Conservation (phyloP, 2,113 vertebrate genomes). For the Cheirogaleus medius region DNA sequence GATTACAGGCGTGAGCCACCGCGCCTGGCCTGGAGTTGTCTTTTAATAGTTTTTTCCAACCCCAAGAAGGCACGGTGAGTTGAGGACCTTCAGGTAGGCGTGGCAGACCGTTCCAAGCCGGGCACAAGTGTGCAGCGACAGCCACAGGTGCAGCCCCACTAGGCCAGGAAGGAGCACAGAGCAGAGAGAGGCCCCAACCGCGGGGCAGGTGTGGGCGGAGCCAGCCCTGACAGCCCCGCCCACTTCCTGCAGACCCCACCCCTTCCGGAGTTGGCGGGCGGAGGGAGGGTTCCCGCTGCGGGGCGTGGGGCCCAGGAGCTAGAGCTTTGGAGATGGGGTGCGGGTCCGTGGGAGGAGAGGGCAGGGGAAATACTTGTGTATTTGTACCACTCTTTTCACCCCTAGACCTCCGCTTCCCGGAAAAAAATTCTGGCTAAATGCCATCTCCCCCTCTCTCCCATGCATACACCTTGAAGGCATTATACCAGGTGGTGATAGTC, state of each 20-base stretch:
- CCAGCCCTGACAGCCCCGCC: too few species aligned
- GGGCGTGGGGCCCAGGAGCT: fast-evolving
- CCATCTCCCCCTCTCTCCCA: background rate
- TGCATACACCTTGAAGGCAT: background rate
- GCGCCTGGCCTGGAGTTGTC: background rate
- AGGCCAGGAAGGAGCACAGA: fast-evolving
- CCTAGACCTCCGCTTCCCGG: too few species aligned
- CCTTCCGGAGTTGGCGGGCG: fast-evolving
- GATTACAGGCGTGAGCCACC: too few species aligned
- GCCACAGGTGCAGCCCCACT: fast-evolving
- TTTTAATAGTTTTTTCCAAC: background rate
- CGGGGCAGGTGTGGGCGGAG: background rate
- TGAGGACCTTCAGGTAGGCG: background rate
- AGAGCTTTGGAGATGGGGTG: background rate
- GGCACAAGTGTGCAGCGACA: background rate
- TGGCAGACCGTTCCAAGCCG: background rate
- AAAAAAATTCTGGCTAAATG: background rate
- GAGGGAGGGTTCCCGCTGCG: fast-evolving
- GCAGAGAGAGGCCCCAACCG: fast-evolving
- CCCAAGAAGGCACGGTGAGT: too few species aligned
- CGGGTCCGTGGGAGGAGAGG: background rate
- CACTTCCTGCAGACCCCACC: background rate
- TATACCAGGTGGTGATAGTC: too few species aligned
- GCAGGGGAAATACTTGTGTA: background rate
- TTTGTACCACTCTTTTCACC: too few species aligned